phyloP scores from a whole-genome alignment of 2,888 invertebrate species.

The Eristalis pertinax region DNA sequence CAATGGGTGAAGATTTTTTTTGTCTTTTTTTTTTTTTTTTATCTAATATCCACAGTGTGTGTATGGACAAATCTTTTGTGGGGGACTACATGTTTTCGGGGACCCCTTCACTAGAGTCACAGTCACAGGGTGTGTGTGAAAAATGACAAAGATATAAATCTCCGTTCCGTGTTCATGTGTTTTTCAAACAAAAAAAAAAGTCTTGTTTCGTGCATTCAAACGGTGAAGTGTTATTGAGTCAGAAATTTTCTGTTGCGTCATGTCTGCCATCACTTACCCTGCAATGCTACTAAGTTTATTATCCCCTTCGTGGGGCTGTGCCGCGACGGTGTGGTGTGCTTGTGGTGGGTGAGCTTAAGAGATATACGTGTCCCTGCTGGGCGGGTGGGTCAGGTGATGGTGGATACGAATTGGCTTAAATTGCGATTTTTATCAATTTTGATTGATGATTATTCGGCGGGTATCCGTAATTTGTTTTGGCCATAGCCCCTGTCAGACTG shows the following conservation, averaged over 20 bases:
- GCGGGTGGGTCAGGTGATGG: not conserved
- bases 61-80: not conserved
- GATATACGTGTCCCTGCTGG: not conserved
- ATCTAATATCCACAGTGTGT: not conserved
- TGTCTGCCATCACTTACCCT: not conserved
- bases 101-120: not conserved
- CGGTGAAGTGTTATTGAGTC: not conserved
- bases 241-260: not conserved
- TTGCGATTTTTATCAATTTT: conserved; percentile 3
- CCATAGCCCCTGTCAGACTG: conserved; percentile 1
- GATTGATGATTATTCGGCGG: not conserved
- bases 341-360: not conserved
- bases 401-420: conserved; percentile 1
- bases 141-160: not conserved
- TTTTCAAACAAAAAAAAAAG: not conserved
- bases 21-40: too few species aligned
- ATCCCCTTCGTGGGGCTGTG: not conserved
- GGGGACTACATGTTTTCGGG: not conserved
- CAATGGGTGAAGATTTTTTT: conserved; percentile 29
- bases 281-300: not conserved
- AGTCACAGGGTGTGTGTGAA: not conserved
- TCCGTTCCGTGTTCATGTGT: not conserved
- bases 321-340: not conserved
- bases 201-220: not conserved
- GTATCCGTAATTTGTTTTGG: conserved; percentile 1